Evolutionary conservation across 64 coral and sea anemone genomes (phyloP).

Genomic region (Acropora yongei): DNA sequence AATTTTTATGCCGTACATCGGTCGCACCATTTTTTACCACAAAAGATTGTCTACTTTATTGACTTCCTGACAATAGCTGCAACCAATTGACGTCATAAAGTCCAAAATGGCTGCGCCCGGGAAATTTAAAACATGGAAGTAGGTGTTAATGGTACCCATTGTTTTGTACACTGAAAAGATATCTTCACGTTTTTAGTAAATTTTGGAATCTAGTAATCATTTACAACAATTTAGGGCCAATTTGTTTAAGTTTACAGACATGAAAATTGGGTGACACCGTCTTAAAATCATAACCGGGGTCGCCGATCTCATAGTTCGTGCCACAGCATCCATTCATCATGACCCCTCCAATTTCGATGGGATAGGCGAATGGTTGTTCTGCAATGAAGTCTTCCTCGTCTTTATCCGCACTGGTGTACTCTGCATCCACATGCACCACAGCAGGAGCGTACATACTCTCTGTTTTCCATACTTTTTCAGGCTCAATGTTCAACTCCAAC

Average conservation of each 20-base stretch:
- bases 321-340: conserved; percentile 11
- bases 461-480: neutral
- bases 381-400: neutral
- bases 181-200: too few species aligned
- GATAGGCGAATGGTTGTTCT: neutral
- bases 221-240: too few species aligned
- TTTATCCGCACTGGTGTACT: neutral
- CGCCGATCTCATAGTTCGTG: neutral
- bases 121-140: too few species aligned
- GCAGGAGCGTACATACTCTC: neutral
- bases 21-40: too few species aligned
- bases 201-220: too few species aligned
- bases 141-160: too few species aligned
- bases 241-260: neutral
- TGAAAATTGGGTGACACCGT: neutral
- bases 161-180: too few species aligned
- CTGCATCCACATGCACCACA: neutral
- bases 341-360: neutral
- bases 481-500: neutral
- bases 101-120: too few species aligned
- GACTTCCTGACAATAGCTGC: too few species aligned
- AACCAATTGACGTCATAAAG: too few species aligned
- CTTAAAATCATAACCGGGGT: neutral
- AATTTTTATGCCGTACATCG: too few species aligned
- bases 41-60: too few species aligned